Evolutionary conservation across 2,113 vertebrate genomes (phyloP), one percentile per base, ranked within the genome.

Genomic region (Candoia aspera): DNA sequence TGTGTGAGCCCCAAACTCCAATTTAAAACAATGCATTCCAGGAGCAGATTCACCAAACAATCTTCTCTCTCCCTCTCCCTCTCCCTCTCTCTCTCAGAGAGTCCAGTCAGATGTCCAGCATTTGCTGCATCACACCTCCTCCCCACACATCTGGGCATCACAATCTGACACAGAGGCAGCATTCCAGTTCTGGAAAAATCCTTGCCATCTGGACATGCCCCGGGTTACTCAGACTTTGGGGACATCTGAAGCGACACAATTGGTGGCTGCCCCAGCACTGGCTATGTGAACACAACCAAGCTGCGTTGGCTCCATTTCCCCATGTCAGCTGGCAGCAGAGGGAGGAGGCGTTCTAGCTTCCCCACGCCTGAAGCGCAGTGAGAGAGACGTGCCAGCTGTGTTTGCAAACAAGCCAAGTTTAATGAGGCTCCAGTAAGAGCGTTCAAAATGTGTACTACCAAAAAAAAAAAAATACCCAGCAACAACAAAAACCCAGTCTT

Each of bases 321-420:
- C 60, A 92, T 96, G 95, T 96, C 96, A 97, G 96, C 96, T 94
- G 59, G 96, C 95, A 95, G 93, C 6, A 10, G 95, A 95, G 96
- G 96, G 96, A 96, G 95, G 95, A 96, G 95, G 95, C 96, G 92
- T 96, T 94, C 93, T 96, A 96, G 96, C 95, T 97, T 97, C 95
- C 96, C 96, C 95, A 86, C 93, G 96, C 95, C 96, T 94, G 95
- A 93, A 96, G 96, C 96, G 94, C 95, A 94, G 96, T 95, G 96
- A 97, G 96, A 95, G 96, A 97, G 95, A 94, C 96, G 94, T 95
- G 96, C 96, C 96, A 97, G 96, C 96, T 97, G 96, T 96, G 96
- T 95, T 95, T 95, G 96, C 96, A 96, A 94, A 96, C 96, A 97
- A 97, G 96, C 96, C 96, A 97, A 96, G 96, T 97, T 97, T 97